Percentiles rank a stretch among this genome's conserved stretches.
Evolutionary conservation across 1,140 invertebrate species (phyloP).

Genomic region (Cyclargus thomasi): DNA sequence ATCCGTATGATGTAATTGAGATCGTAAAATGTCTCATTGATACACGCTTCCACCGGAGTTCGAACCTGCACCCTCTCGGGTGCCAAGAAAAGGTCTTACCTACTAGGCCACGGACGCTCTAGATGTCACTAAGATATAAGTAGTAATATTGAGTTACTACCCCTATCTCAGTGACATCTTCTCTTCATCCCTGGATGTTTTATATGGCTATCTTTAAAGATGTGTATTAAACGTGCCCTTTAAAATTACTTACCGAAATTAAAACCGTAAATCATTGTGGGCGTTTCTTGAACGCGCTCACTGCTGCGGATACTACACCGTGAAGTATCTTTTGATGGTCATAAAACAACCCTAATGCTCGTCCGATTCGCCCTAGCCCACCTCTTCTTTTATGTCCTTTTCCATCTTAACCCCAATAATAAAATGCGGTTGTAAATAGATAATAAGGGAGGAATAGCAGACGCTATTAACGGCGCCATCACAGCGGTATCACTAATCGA

Average conservation of each 20-base stretch:
- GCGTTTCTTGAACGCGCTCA: conserved; percentile 46
- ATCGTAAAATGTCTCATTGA: no score
- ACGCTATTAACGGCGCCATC: conserved; percentile 67
- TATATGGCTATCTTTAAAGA: background rate
- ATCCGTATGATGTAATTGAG: no score
- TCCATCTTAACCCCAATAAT: conserved; percentile 72
- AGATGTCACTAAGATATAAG: no score
- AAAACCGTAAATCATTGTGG: conserved; percentile 37
- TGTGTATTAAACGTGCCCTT: background rate
- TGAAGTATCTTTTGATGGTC: conserved; percentile 72
- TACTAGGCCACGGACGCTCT: no score
- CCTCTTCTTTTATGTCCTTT: conserved; percentile 60
- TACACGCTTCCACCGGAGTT: no score
- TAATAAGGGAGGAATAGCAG: conserved; percentile 68
- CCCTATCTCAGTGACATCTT: no score
- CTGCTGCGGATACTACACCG: conserved; percentile 61
- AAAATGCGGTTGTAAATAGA: conserved; percentile 74
- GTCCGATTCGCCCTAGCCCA: conserved; percentile 59
- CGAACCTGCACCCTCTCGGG: no score
- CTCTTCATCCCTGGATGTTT: no score
- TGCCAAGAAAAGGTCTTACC: no score
- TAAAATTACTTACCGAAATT: conserved; percentile 37
- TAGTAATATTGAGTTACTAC: no score
- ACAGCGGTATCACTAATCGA: conserved; percentile 62
- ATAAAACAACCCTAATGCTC: conserved; percentile 68